phyloP scores from a whole-genome alignment of 2,797 vertebrate species.

The Malurus splendens region DNA sequence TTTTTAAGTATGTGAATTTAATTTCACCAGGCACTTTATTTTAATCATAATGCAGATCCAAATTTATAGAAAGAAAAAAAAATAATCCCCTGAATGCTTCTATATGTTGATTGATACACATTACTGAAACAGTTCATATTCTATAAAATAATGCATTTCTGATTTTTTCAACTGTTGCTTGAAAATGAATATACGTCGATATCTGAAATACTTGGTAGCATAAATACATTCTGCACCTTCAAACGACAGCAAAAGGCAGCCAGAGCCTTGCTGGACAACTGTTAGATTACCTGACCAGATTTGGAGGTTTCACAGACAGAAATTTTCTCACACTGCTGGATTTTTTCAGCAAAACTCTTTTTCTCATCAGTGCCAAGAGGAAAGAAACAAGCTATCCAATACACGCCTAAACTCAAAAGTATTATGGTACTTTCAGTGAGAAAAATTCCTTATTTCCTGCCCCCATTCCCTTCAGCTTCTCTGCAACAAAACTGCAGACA shows the following conservation, averaged over 20 bases:
- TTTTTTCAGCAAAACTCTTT: not conserved
- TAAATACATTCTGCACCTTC: not conserved
- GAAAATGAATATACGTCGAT: not conserved
- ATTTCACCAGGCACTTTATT: slow-evolving; percentile 5
- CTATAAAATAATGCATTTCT: not conserved
- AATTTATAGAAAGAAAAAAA: not conserved
- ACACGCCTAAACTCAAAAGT: not conserved
- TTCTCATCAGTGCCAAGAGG: not conserved
- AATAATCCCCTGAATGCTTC: not conserved
- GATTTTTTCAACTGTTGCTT: not conserved
- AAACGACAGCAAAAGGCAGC: not conserved
- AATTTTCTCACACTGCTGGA: not conserved
- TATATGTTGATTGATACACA: not conserved
- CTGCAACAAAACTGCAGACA: not conserved
- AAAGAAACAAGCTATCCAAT: not conserved
- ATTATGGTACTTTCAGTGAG: not conserved
- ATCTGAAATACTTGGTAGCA: not conserved
- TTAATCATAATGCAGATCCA: not conserved
- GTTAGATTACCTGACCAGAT: not conserved
- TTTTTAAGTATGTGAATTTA: not conserved
- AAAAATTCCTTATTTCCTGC: not conserved
- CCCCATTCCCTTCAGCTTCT: not conserved
- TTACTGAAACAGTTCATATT: not conserved
- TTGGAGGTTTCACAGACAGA: not conserved
- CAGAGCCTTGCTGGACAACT: not conserved